Evolutionary conservation across 2,797 vertebrate species (phyloP), one percentile per base, ranked within the genome.

Genomic region (Myotis findleyi): DNA sequence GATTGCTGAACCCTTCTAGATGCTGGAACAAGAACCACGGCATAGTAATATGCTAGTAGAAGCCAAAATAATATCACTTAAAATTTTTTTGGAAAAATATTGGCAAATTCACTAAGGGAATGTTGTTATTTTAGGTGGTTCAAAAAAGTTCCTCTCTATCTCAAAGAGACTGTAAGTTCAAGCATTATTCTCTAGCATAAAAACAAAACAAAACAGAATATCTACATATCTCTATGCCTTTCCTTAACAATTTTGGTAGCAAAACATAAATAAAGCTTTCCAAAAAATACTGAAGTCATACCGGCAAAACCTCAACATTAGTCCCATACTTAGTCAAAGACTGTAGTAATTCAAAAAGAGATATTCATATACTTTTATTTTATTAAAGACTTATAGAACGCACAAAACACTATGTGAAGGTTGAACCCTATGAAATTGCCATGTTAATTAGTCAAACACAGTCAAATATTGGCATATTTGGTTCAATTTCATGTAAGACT

Each of bases 81-180:
- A 86, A 81, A 18, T 16, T 53, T 93, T 25, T 86, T 72, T 90
- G 69, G 41, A 20, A 91, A 94, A 93, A 64, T 93, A 92, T 49
- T 30, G 75, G 25, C 33, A 75, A 83, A 76, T 68, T 92, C 68
- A 80, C 30, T 33, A 55, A 62, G 6, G 30, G 4, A 62, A 88
- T 47, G 89, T 89, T 62, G 18, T 76, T 92, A 76, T 80, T 93
- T 90, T 87, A 80, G 10, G 23, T 85, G 57, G 9, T 71, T 80
- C 72, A 87, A 81, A 87, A 81, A 72, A 87, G n/a, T 92, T 93
- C 27, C 25, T 87, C 87, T 76, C 62, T 93, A 95, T 68, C 23
- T 77, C 9, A 87, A 93, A 94, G 41, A 77, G 73, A 89, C 68
- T 85, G 1, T 72, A 27, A 90, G 9, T 93, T 8, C 20, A 64